Evolutionary conservation across 2,113 vertebrate genomes (phyloP).

Genomic region (Hippocampus comes): DNA sequence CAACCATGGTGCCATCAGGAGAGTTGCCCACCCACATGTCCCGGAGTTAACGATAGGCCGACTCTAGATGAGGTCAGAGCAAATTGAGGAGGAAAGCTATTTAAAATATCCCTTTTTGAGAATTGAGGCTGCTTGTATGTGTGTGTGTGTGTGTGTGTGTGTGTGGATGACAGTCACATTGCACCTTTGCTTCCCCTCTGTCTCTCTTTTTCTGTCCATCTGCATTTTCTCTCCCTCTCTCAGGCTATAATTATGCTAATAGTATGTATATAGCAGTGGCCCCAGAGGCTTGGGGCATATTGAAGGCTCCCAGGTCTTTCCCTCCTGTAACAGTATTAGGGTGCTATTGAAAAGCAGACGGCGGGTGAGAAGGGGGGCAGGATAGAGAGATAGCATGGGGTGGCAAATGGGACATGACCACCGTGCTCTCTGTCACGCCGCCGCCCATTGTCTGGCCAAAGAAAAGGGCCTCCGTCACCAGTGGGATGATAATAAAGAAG

Average conservation of each 20-base stretch:
- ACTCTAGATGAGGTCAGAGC: conserved; percentile 50
- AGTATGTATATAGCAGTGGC: conserved; percentile 91
- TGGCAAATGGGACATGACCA: conserved; percentile 79
- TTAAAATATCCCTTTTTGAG: conserved; percentile 53
- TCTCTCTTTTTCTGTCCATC: conserved; percentile 36
- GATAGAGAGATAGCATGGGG: conserved; percentile 73
- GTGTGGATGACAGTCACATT: conserved; percentile 43
- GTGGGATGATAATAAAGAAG: conserved; percentile 69
- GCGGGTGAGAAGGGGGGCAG: conserved; percentile 60
- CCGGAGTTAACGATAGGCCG: conserved; percentile 40
- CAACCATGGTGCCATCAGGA: conserved; percentile 82
- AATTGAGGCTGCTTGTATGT: conserved; percentile 26
- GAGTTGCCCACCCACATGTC: conserved; percentile 86
- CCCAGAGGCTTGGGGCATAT: conserved; percentile 87
- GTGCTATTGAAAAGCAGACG: conserved; percentile 73
- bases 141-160: neutral
- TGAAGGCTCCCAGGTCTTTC: conserved; percentile 86
- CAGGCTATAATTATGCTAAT: conserved; percentile 98
- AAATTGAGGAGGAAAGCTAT: conserved; percentile 56
- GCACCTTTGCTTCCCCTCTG: conserved; percentile 59
- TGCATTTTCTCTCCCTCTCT: conserved; percentile 53
- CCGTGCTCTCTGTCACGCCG: conserved; percentile 60
- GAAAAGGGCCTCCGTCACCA: conserved; percentile 69
- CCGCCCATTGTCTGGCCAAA: conserved; percentile 71
- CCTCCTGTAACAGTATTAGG: conserved; percentile 82